These are phyloP conservation scores for Colius striatus DNA, from an alignment of 2,113 vertebrate genomes.

Conservation along the genomic window DNA sequence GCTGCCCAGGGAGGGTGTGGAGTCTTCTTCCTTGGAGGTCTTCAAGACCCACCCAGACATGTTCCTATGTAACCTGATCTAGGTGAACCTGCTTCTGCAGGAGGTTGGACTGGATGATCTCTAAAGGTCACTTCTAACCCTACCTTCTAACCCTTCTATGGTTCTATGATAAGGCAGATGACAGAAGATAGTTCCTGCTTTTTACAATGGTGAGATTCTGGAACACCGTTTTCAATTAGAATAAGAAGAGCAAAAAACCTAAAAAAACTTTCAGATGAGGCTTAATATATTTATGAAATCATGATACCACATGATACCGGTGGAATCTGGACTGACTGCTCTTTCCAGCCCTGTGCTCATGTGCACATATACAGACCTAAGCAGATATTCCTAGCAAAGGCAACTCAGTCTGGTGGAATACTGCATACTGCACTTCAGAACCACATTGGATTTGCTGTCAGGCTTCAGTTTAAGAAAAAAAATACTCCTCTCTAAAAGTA, in stretches of 20 bases:
- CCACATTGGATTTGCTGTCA: background rate
- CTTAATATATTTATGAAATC: background rate
- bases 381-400: background rate
- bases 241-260: background rate
- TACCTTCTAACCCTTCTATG: too few species aligned
- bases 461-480: background rate
- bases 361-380: too few species aligned
- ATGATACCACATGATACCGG: background rate
- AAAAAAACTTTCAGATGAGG: background rate
- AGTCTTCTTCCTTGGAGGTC: too few species aligned
- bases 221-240: background rate
- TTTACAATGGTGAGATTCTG: background rate
- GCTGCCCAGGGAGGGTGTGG: too few species aligned
- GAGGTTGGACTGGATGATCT: too few species aligned
- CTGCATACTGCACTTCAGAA: background rate
- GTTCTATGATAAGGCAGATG: too few species aligned
- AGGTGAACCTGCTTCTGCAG: too few species aligned
- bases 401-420: background rate
- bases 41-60: too few species aligned
- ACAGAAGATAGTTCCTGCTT: background rate
- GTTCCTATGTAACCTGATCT: too few species aligned
- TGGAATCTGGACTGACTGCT: background rate
- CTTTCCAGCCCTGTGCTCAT: background rate
- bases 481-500: background rate
- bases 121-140: too few species aligned